Evolutionary conservation across 2,113 vertebrate species (phyloP).

Genomic region (Heliornis fulica): DNA sequence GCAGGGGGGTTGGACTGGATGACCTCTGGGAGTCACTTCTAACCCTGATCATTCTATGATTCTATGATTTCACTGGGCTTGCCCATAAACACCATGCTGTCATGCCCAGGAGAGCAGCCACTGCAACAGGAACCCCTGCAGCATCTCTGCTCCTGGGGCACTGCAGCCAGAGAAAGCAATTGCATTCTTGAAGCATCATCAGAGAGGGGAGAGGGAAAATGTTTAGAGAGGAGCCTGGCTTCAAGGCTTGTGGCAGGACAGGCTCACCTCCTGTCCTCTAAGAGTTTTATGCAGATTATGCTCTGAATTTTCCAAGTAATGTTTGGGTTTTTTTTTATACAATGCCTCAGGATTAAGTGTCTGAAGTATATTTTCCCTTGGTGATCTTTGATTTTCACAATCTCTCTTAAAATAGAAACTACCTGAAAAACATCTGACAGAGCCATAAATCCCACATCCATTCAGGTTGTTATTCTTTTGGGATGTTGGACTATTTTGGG

Average conservation of each 20-base stretch:
- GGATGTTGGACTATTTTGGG: neutral
- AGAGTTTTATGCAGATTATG: neutral
- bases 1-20: no score
- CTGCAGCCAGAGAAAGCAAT: neutral
- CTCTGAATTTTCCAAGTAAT: neutral
- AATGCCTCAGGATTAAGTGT: neutral
- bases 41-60: no score
- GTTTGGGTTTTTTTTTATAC: neutral
- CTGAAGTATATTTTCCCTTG: neutral
- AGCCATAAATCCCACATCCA: neutral
- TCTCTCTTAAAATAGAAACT: neutral
- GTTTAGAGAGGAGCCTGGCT: neutral
- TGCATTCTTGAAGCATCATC: neutral
- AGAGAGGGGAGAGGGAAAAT: neutral
- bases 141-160: neutral
- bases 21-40: no score
- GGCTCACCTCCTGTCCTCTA: neutral
- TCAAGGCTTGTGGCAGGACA: neutral
- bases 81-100: fast-evolving
- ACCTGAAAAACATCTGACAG: neutral
- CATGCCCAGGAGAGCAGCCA: neutral
- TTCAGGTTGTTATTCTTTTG: neutral
- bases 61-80: neutral
- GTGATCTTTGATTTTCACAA: neutral
- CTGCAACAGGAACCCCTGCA: neutral